Percentiles rank a stretch among this genome's conserved stretches.
Evolutionary conservation across 2,797 vertebrate genomes (phyloP).

Genomic region (Ctenopoma kingsleyae): DNA sequence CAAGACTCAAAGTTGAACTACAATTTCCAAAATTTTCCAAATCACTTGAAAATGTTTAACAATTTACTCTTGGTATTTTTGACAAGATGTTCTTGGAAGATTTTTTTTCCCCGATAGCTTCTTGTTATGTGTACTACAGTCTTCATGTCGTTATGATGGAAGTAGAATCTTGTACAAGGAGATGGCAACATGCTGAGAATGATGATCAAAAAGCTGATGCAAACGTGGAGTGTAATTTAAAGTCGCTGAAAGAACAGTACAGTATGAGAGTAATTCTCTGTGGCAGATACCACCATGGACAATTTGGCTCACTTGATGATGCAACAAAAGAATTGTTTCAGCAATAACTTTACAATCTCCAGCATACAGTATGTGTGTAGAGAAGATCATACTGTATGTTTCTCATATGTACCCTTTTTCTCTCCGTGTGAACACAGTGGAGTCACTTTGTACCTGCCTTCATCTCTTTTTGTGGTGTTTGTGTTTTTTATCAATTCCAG

Average conservation of each 20-base stretch:
- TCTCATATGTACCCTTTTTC: constrained; percentile 1
- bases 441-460: background rate
- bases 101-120: constrained; percentile 14
- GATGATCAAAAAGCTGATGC: constrained; percentile 73
- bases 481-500: background rate
- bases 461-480: background rate
- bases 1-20: background rate
- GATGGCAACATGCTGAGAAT: constrained; percentile 43
- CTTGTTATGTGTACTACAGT: constrained; percentile 18
- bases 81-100: constrained; percentile 13
- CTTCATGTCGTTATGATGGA: constrained; percentile 30
- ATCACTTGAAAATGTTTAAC: constrained; percentile 8
- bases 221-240: constrained; percentile 55
- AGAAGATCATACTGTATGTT: no score
- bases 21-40: no score
- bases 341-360: constrained; percentile 51
- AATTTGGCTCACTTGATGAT: constrained; percentile 62
- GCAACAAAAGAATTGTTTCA: constrained; percentile 63
- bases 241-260: constrained; percentile 52
- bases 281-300: constrained; percentile 43
- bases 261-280: constrained; percentile 52
- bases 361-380: background rate
- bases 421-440: background rate
- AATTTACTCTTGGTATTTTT: constrained; percentile 13
- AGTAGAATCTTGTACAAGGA: constrained; percentile 28